Conservation (phyloP, 2,113 vertebrate genomes). For the Neopipo cinnamomea region DNA sequence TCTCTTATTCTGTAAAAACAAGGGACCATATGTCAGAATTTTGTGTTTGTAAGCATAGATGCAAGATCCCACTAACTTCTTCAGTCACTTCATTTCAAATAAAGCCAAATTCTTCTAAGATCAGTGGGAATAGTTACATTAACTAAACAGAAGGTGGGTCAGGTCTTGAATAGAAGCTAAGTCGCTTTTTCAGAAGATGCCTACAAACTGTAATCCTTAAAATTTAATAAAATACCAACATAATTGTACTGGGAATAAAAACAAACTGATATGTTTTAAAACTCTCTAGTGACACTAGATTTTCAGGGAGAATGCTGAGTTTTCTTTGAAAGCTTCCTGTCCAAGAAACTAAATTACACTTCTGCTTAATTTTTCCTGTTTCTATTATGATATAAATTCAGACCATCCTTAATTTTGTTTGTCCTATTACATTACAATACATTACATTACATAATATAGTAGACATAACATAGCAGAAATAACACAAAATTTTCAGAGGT, state of each 20-base stretch:
- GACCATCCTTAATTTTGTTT: not conserved
- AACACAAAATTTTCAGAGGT: not conserved
- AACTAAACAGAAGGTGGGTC: not conserved
- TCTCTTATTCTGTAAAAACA: not conserved
- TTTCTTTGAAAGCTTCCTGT: not conserved
- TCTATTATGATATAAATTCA: not conserved
- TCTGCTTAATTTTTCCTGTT: not conserved
- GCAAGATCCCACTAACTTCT: not conserved
- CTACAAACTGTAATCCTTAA: not conserved
- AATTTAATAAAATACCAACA: not conserved
- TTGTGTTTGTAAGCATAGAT: not conserved
- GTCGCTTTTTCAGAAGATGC: not conserved
- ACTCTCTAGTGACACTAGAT: not conserved
- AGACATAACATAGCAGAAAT: not conserved
- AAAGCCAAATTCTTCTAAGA: not conserved
- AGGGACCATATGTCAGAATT: not conserved
- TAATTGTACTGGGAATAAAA: not conserved
- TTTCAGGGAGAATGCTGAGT: not conserved
- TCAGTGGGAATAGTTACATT: not conserved
- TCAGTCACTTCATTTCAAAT: not conserved
- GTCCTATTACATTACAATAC: not conserved
- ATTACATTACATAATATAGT: not conserved
- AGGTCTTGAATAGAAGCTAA: not conserved
- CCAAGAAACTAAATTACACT: not conserved
- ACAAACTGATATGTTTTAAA: not conserved